Evolutionary conservation across 2,888 invertebrate species (phyloP).

Genomic region (Apamea monoglypha): DNA sequence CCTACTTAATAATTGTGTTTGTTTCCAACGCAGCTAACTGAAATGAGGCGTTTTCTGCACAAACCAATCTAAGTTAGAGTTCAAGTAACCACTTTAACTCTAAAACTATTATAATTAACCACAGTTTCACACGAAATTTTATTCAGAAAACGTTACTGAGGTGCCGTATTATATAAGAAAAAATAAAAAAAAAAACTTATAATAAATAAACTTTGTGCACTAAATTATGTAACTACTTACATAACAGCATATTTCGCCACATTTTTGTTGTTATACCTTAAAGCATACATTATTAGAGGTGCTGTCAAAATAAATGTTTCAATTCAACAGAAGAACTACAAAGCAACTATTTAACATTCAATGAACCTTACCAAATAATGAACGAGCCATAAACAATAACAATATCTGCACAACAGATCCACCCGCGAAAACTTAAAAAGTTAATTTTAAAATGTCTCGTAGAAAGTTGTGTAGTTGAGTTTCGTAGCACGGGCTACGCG

Average conservation of each 20-base stretch:
- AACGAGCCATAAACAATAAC: constrained; percentile 45
- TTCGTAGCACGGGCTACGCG: constrained; percentile 74
- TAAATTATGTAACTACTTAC: background rate
- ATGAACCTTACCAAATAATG: constrained; percentile 67
- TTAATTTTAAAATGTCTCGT: constrained; percentile 54
- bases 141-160: background rate
- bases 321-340: constrained; percentile 39
- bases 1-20: background rate
- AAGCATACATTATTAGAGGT: background rate
- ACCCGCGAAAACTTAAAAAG: constrained; percentile 58
- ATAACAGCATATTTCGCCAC: background rate
- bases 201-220: background rate
- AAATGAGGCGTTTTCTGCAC: background rate
- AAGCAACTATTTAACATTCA: constrained; percentile 47
- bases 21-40: background rate
- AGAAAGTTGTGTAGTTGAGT: constrained; percentile 75
- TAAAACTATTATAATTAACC: background rate
- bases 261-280: background rate
- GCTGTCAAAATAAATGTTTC: constrained; percentile 19
- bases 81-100: no score
- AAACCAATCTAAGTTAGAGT: no score
- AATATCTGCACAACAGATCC: constrained; percentile 50
- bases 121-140: background rate
- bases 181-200: no score
- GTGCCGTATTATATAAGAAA: background rate